A percentile compares a stretch with the other conserved stretches of the same genome.
Conservation (phyloP, 2,113 vertebrate species). For the Vulpes lagopus region DNA sequence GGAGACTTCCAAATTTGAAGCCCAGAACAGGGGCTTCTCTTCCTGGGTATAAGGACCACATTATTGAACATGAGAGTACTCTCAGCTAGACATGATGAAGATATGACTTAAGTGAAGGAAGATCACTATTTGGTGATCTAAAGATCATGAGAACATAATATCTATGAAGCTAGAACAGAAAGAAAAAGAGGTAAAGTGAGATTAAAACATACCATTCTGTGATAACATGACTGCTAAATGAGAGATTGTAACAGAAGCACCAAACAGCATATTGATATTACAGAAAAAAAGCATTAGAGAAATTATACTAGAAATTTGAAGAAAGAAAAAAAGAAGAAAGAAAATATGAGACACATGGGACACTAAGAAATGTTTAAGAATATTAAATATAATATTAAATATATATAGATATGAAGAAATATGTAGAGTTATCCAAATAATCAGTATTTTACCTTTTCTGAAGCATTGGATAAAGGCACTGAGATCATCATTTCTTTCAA, state of each 20-base stretch:
- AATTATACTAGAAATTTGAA: background rate
- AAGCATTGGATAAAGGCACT: background rate
- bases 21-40: background rate
- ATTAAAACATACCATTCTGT: background rate
- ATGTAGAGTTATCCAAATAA: background rate
- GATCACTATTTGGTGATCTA: background rate
- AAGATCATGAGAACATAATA: background rate
- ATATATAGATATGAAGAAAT: background rate
- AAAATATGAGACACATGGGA: background rate
- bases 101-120: background rate
- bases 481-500: background rate
- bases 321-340: background rate
- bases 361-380: background rate
- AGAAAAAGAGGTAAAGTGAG: background rate
- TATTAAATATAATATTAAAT: constrained; percentile 1
- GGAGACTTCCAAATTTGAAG: background rate
- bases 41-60: background rate
- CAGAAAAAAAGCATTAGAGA: background rate
- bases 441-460: background rate
- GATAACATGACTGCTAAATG: background rate
- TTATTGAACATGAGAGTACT: background rate
- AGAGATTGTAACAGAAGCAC: background rate
- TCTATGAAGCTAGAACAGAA: background rate
- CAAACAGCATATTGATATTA: background rate
- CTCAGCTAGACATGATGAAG: background rate